Conservation (phyloP, 1,140 invertebrate species). For the Ladona fulva region DNA sequence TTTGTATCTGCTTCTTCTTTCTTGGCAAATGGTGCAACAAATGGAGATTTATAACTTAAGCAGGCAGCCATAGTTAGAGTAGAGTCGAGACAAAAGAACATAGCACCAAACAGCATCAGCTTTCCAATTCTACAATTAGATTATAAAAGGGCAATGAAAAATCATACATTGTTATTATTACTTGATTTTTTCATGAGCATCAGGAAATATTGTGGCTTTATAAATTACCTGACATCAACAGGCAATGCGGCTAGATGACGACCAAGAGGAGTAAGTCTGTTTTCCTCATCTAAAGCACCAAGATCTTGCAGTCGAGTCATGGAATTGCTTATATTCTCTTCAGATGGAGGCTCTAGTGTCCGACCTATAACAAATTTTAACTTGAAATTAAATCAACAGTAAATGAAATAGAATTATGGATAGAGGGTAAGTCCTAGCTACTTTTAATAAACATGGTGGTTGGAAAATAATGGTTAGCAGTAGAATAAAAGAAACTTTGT, state of each 20-base stretch:
- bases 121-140: slow-evolving; percentile 61
- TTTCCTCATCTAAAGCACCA: slow-evolving; percentile 72
- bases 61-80: slow-evolving; percentile 86
- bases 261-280: slow-evolving; percentile 78
- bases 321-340: slow-evolving; percentile 66
- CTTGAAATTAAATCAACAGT: slow-evolving; percentile 23
- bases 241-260: slow-evolving; percentile 81
- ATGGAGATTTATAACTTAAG: slow-evolving; percentile 77
- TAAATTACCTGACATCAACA: slow-evolving; percentile 60
- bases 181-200: background rate
- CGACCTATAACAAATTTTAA: slow-evolving; percentile 33
- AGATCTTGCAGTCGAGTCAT: slow-evolving; percentile 68
- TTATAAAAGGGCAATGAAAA: background rate
- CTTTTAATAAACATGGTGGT: no score
- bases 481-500: no score
- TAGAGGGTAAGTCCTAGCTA: no score
- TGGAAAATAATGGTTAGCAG: no score
- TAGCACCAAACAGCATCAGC: slow-evolving; percentile 81
- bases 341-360: slow-evolving; percentile 71
- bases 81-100: slow-evolving; percentile 89
- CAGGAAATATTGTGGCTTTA: slow-evolving; percentile 1
- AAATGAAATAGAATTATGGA: no score
- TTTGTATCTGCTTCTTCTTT: slow-evolving; percentile 59
- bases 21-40: slow-evolving; percentile 65
- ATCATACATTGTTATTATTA: background rate